A percentile compares a stretch with the other conserved stretches of the same genome.
Conservation (phyloP, 2,113 vertebrate genomes). For the Anolis carolinensis region DNA sequence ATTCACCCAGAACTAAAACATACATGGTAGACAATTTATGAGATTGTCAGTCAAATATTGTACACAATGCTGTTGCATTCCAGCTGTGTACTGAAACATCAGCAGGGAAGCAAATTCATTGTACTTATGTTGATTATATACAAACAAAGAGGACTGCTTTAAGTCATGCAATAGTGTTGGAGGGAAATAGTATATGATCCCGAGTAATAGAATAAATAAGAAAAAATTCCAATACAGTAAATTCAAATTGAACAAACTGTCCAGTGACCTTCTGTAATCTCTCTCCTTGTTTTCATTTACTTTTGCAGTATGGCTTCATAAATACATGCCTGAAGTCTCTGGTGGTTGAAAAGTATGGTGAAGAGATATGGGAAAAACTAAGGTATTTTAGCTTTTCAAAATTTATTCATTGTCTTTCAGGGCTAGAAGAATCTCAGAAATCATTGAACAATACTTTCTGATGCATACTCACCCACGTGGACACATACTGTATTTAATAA, state of each 20-base stretch:
- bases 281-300: constrained; percentile 9
- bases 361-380: constrained; percentile 82
- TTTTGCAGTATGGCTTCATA: constrained; percentile 81
- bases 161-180: neutral
- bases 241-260: constrained; percentile 6
- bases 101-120: no score
- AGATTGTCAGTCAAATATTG: no score
- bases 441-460: neutral
- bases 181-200: neutral
- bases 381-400: constrained; percentile 65
- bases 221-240: neutral
- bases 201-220: neutral
- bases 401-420: neutral
- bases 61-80: no score
- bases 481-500: neutral
- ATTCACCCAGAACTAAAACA: no score
- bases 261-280: neutral
- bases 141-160: neutral
- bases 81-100: no score
- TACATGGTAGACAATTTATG: no score
- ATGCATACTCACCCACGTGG: neutral
- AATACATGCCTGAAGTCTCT: constrained; percentile 78
- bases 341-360: constrained; percentile 77
- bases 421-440: neutral
- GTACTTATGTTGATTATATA: no score